These are phyloP conservation scores for Struthio camelus DNA, from an alignment of 2,113 vertebrate species.

Conservation along the genomic window DNA sequence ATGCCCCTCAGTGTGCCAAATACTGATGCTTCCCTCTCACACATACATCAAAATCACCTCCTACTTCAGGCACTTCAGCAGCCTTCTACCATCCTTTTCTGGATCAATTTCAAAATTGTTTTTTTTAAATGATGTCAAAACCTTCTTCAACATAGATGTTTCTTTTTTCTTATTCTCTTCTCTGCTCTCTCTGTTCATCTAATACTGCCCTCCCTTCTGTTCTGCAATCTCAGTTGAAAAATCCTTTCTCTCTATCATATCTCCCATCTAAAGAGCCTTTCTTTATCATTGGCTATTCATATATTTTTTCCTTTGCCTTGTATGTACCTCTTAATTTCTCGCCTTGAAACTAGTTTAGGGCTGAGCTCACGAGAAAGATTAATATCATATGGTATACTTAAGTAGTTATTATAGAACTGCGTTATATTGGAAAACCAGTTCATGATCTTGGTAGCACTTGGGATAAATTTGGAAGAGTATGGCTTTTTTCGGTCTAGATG, in stretches of 20 bases:
- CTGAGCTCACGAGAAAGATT: slow-evolving; percentile 42
- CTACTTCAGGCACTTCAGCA: not conserved
- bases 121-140: slow-evolving; percentile 24
- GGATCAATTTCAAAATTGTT: not conserved
- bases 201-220: not conserved
- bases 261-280: slow-evolving; percentile 15
- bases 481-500: not conserved
- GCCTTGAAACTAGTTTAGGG: slow-evolving; percentile 55
- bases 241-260: not conserved
- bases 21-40: not conserved
- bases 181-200: not conserved
- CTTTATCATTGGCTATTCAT: slow-evolving; percentile 36
- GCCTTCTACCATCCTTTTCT: not conserved
- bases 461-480: not conserved
- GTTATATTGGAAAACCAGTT: slow-evolving; percentile 5
- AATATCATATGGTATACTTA: slow-evolving; percentile 42
- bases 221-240: slow-evolving; percentile 14
- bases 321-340: slow-evolving; percentile 57
- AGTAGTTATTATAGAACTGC: slow-evolving; percentile 8
- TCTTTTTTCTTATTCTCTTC: not conserved
- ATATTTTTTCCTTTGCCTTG: slow-evolving; percentile 49
- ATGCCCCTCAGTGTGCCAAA: not conserved
- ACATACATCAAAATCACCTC: not conserved
- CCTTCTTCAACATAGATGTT: not conserved
- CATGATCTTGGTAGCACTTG: not conserved